phyloP scores from a whole-genome alignment of 2,888 invertebrate species.

The Aricia artaxerxes region DNA sequence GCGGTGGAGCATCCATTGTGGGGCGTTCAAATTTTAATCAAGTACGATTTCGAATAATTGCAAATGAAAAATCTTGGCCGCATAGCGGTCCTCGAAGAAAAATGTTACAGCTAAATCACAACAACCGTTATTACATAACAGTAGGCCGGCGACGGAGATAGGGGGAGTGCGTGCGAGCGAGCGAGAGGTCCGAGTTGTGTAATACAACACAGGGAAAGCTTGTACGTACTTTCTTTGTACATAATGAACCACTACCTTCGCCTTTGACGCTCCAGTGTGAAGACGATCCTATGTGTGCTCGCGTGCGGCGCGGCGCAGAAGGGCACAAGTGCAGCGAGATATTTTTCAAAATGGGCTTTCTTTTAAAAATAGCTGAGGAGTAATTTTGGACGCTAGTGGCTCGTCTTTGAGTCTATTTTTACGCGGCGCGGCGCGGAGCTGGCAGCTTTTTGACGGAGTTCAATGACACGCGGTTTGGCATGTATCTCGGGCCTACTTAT shows the following conservation, averaged over 20 bases:
- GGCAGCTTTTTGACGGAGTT: constrained; percentile 68
- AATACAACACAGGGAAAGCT: constrained; percentile 78
- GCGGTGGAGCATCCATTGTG: not conserved
- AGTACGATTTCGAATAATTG: constrained; percentile 44
- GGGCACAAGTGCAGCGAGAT: constrained; percentile 58
- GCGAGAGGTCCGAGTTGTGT: constrained; percentile 70
- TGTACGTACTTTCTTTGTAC: constrained; percentile 72
- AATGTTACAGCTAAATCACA: constrained; percentile 76
- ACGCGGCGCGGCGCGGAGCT: constrained; percentile 44
- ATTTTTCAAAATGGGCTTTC: constrained; percentile 66
- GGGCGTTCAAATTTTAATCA: constrained; percentile 35
- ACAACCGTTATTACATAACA: constrained; percentile 80
- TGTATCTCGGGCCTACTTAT: constrained; percentile 63
- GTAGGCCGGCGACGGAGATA: constrained; percentile 57
- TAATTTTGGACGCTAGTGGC: constrained; percentile 54
- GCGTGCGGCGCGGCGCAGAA: constrained; percentile 53
- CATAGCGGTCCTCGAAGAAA: constrained; percentile 67
- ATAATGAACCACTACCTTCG: constrained; percentile 51
- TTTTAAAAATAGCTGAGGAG: constrained; percentile 45
- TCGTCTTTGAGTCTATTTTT: constrained; percentile 52
- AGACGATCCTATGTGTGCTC: constrained; percentile 58
- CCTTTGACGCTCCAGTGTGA: constrained; percentile 50
- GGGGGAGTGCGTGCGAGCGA: constrained; percentile 50
- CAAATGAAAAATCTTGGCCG: constrained; percentile 52
- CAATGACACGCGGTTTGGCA: constrained; percentile 76